Evolutionary conservation across 2,888 invertebrate genomes (phyloP).

Genomic region (Drosophila recens): DNA sequence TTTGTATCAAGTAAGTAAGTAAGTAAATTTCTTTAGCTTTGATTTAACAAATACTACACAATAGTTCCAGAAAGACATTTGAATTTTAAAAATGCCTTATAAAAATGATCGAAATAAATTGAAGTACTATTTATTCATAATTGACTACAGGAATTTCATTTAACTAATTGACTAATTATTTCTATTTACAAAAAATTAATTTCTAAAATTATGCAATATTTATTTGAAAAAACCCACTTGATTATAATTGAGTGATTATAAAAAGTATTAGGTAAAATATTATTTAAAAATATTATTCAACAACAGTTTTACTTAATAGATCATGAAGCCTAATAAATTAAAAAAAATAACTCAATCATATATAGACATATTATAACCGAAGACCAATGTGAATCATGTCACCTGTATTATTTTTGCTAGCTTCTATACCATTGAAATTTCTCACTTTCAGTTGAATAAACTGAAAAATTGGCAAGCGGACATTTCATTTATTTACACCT

Average conservation of each 20-base stretch:
- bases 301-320: neutral
- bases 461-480: constrained; percentile 25
- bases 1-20: neutral
- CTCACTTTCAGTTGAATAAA: neutral
- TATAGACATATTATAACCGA: neutral
- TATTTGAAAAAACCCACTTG: neutral
- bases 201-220: neutral
- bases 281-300: neutral
- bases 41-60: neutral
- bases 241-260: neutral
- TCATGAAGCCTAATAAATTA: neutral
- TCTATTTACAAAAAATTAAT: neutral
- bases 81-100: neutral
- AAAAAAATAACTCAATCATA: neutral
- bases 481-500: constrained; percentile 35
- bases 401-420: neutral
- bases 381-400: neutral
- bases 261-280: neutral
- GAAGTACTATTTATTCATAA: neutral
- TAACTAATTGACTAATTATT: neutral
- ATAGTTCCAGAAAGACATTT: neutral
- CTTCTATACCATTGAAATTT: neutral
- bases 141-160: neutral
- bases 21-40: no score
- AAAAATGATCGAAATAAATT: no score